Evolutionary conservation across 2,113 vertebrate species (phyloP).

Genomic region (Orthochromis malagaraziensis): DNA sequence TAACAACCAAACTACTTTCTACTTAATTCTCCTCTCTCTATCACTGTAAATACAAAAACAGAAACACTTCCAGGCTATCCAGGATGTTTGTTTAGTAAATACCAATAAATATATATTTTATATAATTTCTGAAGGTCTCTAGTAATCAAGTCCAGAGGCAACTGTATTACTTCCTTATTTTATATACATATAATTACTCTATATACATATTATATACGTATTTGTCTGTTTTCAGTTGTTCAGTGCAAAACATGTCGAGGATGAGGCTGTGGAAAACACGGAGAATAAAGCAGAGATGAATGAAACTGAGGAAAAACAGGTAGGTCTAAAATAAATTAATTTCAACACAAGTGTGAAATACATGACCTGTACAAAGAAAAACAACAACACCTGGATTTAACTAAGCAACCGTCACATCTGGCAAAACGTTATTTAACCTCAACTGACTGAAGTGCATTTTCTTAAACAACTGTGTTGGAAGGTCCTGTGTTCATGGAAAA

Average conservation of each 20-base stretch:
- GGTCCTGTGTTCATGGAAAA: rapidly evolving
- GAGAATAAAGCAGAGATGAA: not conserved
- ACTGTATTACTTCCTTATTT: rapidly evolving
- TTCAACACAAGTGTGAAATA: not conserved
- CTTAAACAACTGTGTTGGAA: not conserved
- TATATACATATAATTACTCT: rapidly evolving
- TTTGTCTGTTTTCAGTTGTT: rapidly evolving
- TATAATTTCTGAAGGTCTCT: rapidly evolving
- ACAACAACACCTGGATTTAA: not conserved
- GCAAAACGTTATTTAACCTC: rapidly evolving
- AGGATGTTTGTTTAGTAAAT: rapidly evolving
- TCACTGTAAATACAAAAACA: rapidly evolving
- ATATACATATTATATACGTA: rapidly evolving
- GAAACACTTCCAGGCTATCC: rapidly evolving
- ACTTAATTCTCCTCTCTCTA: not conserved
- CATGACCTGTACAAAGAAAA: rapidly evolving
- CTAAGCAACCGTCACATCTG: rapidly evolving
- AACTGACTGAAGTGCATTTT: rapidly evolving
- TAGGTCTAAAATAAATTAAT: rapidly evolving
- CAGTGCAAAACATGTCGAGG: not conserved
- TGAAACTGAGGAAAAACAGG: not conserved
- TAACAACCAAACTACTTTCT: rapidly evolving
- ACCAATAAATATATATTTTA: not conserved
- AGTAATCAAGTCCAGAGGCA: not conserved
- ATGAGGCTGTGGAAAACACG: rapidly evolving